These are phyloP conservation scores for Protaetia brevitarsis DNA, from an alignment of 1,140 invertebrate species.

Conservation along the genomic window DNA sequence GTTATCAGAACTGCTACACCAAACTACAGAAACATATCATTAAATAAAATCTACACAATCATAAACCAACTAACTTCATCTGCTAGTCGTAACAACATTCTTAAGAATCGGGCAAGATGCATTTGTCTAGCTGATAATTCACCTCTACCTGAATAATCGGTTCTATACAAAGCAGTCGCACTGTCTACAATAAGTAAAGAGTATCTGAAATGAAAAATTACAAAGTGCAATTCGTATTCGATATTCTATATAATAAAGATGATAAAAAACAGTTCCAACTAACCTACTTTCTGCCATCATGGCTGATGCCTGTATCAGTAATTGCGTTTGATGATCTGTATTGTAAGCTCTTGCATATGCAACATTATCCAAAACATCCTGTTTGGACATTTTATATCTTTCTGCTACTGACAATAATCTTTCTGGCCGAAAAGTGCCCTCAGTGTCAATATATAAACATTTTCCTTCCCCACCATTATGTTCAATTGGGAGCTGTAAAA, in stretches of 20 bases:
- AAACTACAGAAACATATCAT: slow-evolving; percentile 64
- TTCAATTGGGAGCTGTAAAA: slow-evolving; percentile 82
- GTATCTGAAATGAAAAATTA: slow-evolving; percentile 64
- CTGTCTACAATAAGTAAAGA: slow-evolving; percentile 94
- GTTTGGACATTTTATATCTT: slow-evolving; percentile 80
- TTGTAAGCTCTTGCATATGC: slow-evolving; percentile 96
- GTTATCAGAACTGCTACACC: slow-evolving; percentile 98
- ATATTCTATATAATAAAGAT: background rate
- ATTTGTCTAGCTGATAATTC: slow-evolving; percentile 91
- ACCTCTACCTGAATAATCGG: slow-evolving; percentile 94
- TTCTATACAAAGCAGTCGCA: slow-evolving; percentile 92
- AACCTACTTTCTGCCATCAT: slow-evolving; percentile 97
- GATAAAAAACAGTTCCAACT: slow-evolving; percentile 21
- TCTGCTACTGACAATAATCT: slow-evolving; percentile 80
- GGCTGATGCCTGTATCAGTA: slow-evolving; percentile 87
- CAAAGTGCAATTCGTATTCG: too few species aligned
- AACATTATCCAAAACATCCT: slow-evolving; percentile 94
- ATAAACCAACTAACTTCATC: slow-evolving; percentile 72
- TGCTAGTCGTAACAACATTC: slow-evolving; percentile 86
- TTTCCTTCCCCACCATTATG: slow-evolving; percentile 98
- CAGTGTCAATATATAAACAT: slow-evolving; percentile 97
- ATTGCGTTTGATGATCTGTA: slow-evolving; percentile 92
- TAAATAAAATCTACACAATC: slow-evolving; percentile 24
- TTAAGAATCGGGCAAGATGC: slow-evolving; percentile 89
- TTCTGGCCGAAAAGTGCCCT: slow-evolving; percentile 94